Evolutionary conservation across 1,140 invertebrate genomes (phyloP), one percentile per base, ranked within the genome.

Genomic region (Epicauta chinensis): DNA sequence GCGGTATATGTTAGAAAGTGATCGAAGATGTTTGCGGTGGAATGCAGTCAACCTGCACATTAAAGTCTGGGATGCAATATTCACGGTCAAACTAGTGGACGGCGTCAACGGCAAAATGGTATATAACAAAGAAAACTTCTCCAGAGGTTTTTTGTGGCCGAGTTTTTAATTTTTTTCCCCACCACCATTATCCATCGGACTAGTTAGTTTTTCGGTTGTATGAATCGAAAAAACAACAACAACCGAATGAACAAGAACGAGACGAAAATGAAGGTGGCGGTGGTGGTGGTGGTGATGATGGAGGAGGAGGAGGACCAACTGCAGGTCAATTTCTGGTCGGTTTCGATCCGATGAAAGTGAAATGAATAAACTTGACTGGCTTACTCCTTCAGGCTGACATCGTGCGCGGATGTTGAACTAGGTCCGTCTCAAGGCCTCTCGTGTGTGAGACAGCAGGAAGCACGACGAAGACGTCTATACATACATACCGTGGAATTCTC

Each of bases 371-470:
- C 64, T 61, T 55, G 54, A 54, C 41, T 46, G 54, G 55, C 41
- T 43, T 47, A 57, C 55, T 53, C 54, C 55, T 51, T 53, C 46
- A 47, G 50, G 47, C 41, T 48, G 41, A 53, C 51, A 48, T 35
- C 42, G 59, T 53, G 59, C 58, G 61, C 65, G 66, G 66, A 68
- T 68, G 60, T 66, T 68, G 66, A 68, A 68, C 66, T 66, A 68
- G 64, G 66, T 65, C 59, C 56, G 66, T 68, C 66, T 68, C 66
- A 68, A 68, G 66, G 66, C 62, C 66, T 65, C 51, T 30, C 40
- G 40, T 51, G 51, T 60, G 51, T 60, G 62, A 59, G 62, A 64
- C 56, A 52, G 59, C 58, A 62, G 62, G 58, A 64, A 62, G 60
- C 61, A 54, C 53, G 60, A 62, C 56, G 55, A 60, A 61, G 62